Percentiles rank a stretch among this genome's conserved stretches.
phyloP scores from a whole-genome alignment of 2,888 invertebrate species.

The Xanthorhoe designata region DNA sequence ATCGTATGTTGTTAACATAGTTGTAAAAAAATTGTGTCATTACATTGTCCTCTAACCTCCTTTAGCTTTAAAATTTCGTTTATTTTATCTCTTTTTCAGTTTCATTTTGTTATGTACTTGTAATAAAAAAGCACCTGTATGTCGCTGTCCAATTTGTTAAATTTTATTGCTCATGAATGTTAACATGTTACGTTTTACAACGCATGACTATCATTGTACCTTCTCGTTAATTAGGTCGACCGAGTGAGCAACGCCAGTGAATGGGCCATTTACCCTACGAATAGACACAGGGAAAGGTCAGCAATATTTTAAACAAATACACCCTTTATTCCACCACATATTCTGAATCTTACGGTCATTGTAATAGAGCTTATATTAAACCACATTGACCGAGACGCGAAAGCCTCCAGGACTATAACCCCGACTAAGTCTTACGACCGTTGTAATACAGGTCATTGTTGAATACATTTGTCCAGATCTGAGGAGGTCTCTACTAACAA shows the following conservation, averaged over 20 bases:
- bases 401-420: conserved; percentile 26
- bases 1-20: conserved; percentile 29
- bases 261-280: conserved; percentile 41
- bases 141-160: conserved; percentile 45
- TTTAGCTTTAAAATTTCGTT: conserved; percentile 5
- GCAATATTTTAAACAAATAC: conserved; percentile 44
- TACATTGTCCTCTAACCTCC: conserved; percentile 11
- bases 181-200: conserved; percentile 44
- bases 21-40: conserved; percentile 9
- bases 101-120: conserved; percentile 6
- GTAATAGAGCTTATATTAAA: conserved; percentile 30
- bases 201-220: conserved; percentile 38
- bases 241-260: conserved; percentile 33
- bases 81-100: conserved; percentile 5
- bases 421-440: conserved; percentile 28
- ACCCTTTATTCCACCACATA: conserved; percentile 31
- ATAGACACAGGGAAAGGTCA: conserved; percentile 42
- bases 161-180: conserved; percentile 46
- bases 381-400: conserved; percentile 15
- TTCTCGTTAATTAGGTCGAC: conserved; percentile 46
- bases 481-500: conserved; percentile 37
- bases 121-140: conserved; percentile 36
- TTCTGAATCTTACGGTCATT: conserved; percentile 22
- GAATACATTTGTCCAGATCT: conserved; percentile 29
- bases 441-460: conserved; percentile 40